Evolutionary conservation across 2,888 invertebrate genomes (phyloP).

Genomic region (Coenonympha glycerion): DNA sequence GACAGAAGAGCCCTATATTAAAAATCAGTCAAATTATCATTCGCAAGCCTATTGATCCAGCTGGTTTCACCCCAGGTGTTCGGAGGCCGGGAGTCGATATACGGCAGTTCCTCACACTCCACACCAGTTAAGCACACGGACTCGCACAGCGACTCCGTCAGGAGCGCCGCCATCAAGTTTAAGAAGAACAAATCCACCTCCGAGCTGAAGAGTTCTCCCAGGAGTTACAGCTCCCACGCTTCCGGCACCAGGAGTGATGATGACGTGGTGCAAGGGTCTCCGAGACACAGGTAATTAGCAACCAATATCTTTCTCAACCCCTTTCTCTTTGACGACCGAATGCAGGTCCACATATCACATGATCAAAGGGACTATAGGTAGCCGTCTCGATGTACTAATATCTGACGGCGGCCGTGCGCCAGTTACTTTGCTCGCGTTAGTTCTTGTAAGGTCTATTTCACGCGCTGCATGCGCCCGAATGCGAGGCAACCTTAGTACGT

Average conservation of each 20-base stretch:
- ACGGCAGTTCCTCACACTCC: slow-evolving; percentile 68
- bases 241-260: slow-evolving; percentile 65
- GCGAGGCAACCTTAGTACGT: too few species aligned
- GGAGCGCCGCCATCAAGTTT: slow-evolving; percentile 61
- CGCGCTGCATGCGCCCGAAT: too few species aligned
- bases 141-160: slow-evolving; percentile 56
- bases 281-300: slow-evolving; percentile 58
- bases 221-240: slow-evolving; percentile 53
- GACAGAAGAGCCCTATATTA: too few species aligned
- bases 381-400: too few species aligned
- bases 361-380: too few species aligned
- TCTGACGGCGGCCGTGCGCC: too few species aligned
- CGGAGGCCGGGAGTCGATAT: slow-evolving; percentile 89
- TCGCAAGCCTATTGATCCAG: too few species aligned
- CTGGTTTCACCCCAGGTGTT: slow-evolving; percentile 87
- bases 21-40: too few species aligned
- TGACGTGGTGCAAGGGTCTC: slow-evolving; percentile 57
- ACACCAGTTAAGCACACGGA: slow-evolving; percentile 62
- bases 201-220: slow-evolving; percentile 64
- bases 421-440: too few species aligned
- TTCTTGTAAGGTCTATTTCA: too few species aligned
- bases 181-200: slow-evolving; percentile 73
- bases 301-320: not conserved
- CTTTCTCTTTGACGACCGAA: too few species aligned
- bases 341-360: too few species aligned